Base-by-base conservation (phyloP, 2,888 invertebrate species). In the Phoenoteleia sp. region DNA sequence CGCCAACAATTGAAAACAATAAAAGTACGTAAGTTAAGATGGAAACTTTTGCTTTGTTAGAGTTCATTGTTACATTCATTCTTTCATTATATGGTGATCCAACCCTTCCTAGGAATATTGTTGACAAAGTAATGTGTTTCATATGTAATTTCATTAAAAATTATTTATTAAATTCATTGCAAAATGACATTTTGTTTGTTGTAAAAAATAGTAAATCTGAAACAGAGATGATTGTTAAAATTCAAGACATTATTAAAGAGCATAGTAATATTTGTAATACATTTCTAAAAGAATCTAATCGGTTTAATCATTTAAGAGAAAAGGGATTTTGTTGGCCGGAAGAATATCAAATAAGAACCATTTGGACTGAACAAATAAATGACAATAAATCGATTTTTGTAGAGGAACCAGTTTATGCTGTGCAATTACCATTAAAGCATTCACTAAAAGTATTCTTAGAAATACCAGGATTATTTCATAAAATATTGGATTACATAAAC, bases 391-490 rank as follows among this genome's bases (percentile, higher is more conserved):
- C 67, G 13, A 21, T 79, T 25, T 67, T 58, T 36, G 58, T 62
- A 60, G 29, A 79, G 19, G 23, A 56, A 45, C 62, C 74, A 54
- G 62, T 84, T 74, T 81, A 47, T 39, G 72, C 36, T 52, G 39
- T 52, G 5, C 15, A 27, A 25, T 13, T 77, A 45, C 27, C 77
- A 3, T 69, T 82, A 19, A 33, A 39, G n/a, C 66, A 82, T 21
- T 64, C 80, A 15, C 64, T 87, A 13, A 67, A 81, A 62, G 25
- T 80, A 42, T 88, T 86, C 74, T 76, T 88, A 56, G 76, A 88
- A 74, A 84, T 85, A 47, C 88, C 88, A n/a, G 77, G 81, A 25
- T 58, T 86, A 39, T 84, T 79, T 25, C 11, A 19, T 15, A 64
- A 80, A 54, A 88, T 87, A 23, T 23, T 81, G 23, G 52, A 77